Base-by-base conservation (phyloP, 2,113 vertebrate genomes). In the Psittacus erithacus region DNA sequence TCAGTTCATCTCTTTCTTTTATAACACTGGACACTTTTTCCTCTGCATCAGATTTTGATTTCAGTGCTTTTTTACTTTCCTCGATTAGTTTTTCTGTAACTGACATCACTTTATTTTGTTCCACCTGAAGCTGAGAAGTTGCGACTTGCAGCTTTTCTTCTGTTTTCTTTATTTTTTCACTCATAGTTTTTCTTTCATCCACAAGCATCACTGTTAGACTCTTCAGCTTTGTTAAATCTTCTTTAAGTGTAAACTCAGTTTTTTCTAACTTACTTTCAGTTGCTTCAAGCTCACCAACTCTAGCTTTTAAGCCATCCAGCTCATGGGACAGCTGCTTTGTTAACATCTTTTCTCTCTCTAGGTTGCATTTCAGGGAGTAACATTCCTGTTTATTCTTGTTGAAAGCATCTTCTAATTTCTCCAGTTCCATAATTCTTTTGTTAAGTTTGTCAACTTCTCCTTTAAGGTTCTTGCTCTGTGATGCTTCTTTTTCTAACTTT, bases 81-180 rank as follows among this genome's bases (percentile, higher is more conserved):
- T 99, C 99, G 49, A 99, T 99, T 33, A 99, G 98, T 95, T 99
- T 99, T 95, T 99, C 99, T 53, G 99, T 99, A 84, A 99, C 98
- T 0, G 98, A 97, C 20, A 98, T 99, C 2, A 99, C 99, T 98
- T 99, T 99, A 80, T 98, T 99, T 97, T 99, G 99, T 84, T 99
- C 99, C 7, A 97, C 97, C 90, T 99, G 99, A 92, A 99, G 98
- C 86, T 99, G 99, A 59, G 98, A 98, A 62, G 98, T 97, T 97
- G 98, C 98, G 92, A 97, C 98, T 93, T 99, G 98, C 60, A 99
- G 97, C 85, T 99, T 99, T 93, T 99, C 99, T 97, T 99, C 99
- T 85, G 99, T 99, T 95, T 99, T 98, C 96, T 98, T 99, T 63
- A 99, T 97, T 98, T 99, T 99, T 94, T 99, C 99, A 25, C 98